Conservation (phyloP, 2,113 vertebrate genomes). For the Stercorarius parasiticus region DNA sequence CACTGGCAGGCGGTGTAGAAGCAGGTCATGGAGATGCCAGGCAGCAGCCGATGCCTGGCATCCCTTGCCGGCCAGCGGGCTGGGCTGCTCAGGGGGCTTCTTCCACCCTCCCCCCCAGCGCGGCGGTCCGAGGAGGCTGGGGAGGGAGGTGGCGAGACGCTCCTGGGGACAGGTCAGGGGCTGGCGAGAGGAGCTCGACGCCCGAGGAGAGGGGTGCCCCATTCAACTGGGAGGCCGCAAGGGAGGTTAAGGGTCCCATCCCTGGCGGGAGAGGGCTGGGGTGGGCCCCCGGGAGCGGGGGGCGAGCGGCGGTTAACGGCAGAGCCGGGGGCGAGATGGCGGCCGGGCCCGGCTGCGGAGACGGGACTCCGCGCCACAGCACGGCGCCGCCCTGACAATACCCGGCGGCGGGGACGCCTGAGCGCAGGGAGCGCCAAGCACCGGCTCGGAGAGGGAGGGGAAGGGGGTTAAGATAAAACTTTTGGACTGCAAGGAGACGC, state of each 20-base stretch:
- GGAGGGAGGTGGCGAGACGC: background rate
- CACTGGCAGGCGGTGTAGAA: background rate
- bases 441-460: rapidly evolving
- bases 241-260: rapidly evolving
- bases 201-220: rapidly evolving
- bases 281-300: rapidly evolving
- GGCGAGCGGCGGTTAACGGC: rapidly evolving
- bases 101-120: background rate
- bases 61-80: too few species aligned
- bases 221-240: rapidly evolving
- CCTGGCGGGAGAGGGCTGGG: too few species aligned
- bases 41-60: background rate
- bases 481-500: rapidly evolving
- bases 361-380: rapidly evolving
- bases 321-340: background rate
- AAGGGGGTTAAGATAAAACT: rapidly evolving
- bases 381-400: background rate
- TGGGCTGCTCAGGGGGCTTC: background rate
- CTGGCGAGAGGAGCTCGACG: background rate
- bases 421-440: background rate
- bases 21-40: background rate
- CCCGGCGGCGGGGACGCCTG: background rate
- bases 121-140: too few species aligned
- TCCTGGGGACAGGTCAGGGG: background rate
- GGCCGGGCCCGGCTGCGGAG: background rate